A percentile compares a stretch with the other conserved stretches of the same genome.
Evolutionary conservation across 1,140 invertebrate genomes (phyloP).

Genomic region (Sinonovacula constricta): DNA sequence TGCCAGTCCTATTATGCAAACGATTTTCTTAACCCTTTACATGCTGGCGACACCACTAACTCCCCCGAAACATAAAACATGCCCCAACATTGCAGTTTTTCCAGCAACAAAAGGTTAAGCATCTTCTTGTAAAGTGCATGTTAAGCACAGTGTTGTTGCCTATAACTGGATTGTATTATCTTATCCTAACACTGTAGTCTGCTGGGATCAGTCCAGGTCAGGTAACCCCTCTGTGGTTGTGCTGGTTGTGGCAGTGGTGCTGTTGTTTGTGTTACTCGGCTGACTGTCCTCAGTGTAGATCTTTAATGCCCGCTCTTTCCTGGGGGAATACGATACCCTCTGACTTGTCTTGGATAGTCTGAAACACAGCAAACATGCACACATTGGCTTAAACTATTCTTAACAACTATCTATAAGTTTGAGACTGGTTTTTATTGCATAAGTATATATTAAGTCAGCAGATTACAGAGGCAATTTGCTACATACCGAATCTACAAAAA

Average conservation of each 20-base stretch:
- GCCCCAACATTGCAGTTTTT: neutral
- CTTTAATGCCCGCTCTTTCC: slow-evolving; percentile 86
- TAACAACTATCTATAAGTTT: too few species aligned
- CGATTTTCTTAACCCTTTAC: too few species aligned
- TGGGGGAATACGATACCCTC: slow-evolving; percentile 78
- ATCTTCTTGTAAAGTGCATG: neutral
- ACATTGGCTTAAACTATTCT: too few species aligned
- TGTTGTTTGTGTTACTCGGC: slow-evolving; percentile 42
- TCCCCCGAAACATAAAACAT: neutral
- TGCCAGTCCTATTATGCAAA: too few species aligned
- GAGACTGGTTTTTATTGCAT: too few species aligned
- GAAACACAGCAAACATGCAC: slow-evolving; percentile 42
- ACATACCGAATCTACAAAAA: too few species aligned
- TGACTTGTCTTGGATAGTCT: slow-evolving; percentile 68
- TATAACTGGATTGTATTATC: neutral
- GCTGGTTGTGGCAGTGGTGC: neutral
- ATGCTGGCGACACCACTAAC: neutral
- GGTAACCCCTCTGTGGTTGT: slow-evolving; percentile 26
- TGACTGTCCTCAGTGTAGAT: slow-evolving; percentile 84
- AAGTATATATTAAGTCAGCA: too few species aligned
- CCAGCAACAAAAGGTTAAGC: neutral
- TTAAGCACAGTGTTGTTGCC: neutral
- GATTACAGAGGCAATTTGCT: too few species aligned
- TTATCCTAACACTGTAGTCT: neutral
- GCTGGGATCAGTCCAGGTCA: slow-evolving; percentile 54